Conservation (phyloP, 2,888 invertebrate species). For the Yponomeuta plumbellus region DNA sequence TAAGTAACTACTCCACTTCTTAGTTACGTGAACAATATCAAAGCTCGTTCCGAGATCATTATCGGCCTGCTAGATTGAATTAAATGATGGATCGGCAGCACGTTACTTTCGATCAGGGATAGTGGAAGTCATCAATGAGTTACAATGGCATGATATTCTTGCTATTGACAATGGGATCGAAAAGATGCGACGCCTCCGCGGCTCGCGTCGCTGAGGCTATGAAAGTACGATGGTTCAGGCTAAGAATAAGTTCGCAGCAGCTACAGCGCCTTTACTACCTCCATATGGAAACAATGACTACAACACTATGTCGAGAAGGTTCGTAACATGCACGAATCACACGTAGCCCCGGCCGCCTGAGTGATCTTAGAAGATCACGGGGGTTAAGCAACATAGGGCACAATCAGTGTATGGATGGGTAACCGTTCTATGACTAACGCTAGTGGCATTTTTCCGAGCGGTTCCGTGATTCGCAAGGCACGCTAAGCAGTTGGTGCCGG, state of each 20-base stretch:
- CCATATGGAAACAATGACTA: neutral
- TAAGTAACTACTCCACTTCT: neutral
- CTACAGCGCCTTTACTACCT: neutral
- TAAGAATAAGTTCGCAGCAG: conserved; percentile 42
- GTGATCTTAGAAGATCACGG: too few species aligned
- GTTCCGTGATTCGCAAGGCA: too few species aligned
- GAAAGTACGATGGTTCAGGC: conserved; percentile 67
- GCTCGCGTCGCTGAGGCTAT: conserved; percentile 44
- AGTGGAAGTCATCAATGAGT: neutral
- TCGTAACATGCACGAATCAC: too few species aligned
- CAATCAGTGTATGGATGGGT: too few species aligned
- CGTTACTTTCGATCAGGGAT: neutral
- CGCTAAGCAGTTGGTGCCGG: too few species aligned
- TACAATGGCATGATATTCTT: conserved; percentile 7
- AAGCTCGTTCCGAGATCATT: neutral
- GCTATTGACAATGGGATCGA: conserved; percentile 17
- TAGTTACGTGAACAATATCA: neutral
- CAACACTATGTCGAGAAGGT: too few species aligned
- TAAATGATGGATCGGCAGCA: neutral
- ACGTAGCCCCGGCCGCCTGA: too few species aligned
- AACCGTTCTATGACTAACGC: too few species aligned
- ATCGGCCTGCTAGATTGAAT: neutral
- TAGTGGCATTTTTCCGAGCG: too few species aligned
- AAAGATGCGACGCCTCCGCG: conserved; percentile 9
- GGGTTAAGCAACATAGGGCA: too few species aligned